These are phyloP conservation scores for Geodia barretti DNA, from an alignment of 37 sponge, comb jelly and placozoan species.

Conservation along the genomic window DNA sequence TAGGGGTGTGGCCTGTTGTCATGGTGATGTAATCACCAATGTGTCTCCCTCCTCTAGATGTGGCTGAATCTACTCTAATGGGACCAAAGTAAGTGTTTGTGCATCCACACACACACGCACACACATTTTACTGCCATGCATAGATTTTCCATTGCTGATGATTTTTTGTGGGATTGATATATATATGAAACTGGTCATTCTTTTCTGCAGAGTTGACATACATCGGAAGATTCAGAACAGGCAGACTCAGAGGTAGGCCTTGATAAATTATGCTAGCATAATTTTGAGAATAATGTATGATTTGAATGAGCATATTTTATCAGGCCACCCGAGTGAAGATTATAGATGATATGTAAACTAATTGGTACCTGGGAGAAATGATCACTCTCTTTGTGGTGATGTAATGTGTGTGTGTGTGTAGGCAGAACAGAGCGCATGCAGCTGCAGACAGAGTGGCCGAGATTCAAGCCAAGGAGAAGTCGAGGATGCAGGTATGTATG, in stretches of 20 bases:
- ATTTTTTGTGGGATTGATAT: too few relatives aligned
- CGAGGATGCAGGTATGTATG: constrained; percentile 56
- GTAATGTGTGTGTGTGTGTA: constrained; percentile 21
- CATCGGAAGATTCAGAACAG: constrained; percentile 7
- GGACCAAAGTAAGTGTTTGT: constrained; percentile 26
- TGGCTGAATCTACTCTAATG: constrained; percentile 26
- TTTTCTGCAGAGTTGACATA: constrained; percentile 3
- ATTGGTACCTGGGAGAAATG: too few relatives aligned
- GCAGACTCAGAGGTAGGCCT: constrained; percentile 16
- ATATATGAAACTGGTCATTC: too few relatives aligned
- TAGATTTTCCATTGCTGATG: too few relatives aligned
- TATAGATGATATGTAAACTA: too few relatives aligned
- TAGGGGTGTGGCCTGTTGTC: background rate
- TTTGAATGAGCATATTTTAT: too few relatives aligned
- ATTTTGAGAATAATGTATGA: background rate
- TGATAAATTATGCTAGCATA: too few relatives aligned
- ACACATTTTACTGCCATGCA: too few relatives aligned
- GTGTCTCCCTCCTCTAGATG: constrained; percentile 15
- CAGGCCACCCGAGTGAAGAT: too few relatives aligned
- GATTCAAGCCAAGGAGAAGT: constrained; percentile 79
- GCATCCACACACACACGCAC: too few relatives aligned
- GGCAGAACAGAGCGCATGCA: constrained; percentile 56
- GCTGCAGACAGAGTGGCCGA: constrained; percentile 72
- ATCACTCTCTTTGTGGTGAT: too few relatives aligned
- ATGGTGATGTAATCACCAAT: background rate